Conservation (phyloP, 2,797 vertebrate species). For the Danio kyathit region DNA sequence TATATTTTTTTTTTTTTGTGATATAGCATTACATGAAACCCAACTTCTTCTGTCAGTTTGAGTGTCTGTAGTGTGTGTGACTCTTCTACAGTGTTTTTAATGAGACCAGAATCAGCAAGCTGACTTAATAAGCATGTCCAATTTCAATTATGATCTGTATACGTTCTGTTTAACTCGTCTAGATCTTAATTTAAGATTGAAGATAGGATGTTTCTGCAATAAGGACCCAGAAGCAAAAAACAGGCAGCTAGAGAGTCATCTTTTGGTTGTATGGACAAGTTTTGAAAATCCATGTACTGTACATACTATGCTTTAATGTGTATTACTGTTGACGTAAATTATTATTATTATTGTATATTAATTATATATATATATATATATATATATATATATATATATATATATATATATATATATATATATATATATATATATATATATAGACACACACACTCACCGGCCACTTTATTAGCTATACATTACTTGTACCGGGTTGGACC, state of each 20-base stretch:
- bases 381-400: too few relatives aligned
- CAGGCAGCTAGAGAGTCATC: not conserved
- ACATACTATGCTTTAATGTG: too few relatives aligned
- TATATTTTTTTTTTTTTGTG: not conserved
- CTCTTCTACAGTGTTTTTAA: not conserved
- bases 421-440: too few relatives aligned
- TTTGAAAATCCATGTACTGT: not conserved
- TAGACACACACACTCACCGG: too few relatives aligned
- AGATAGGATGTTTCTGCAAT: not conserved
- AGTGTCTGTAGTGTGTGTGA: not conserved
- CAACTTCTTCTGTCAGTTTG: not conserved
- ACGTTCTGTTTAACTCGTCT: not conserved
- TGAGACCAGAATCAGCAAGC: not conserved
- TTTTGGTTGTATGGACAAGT: not conserved
- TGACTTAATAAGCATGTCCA: not conserved
- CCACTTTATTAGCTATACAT: too few relatives aligned
- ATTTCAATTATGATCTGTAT: not conserved
- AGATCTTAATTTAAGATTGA: conserved; percentile 14
- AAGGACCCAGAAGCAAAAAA: not conserved
- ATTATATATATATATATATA: too few relatives aligned
- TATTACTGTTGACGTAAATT: too few relatives aligned
- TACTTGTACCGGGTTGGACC: too few relatives aligned
- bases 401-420: too few relatives aligned
- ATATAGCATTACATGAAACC: not conserved
- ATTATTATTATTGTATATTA: too few relatives aligned